A percentile compares a stretch with the other conserved stretches of the same genome.
Evolutionary conservation across 2,797 vertebrate genomes (phyloP).

Genomic region (Catostomus latipinnis): DNA sequence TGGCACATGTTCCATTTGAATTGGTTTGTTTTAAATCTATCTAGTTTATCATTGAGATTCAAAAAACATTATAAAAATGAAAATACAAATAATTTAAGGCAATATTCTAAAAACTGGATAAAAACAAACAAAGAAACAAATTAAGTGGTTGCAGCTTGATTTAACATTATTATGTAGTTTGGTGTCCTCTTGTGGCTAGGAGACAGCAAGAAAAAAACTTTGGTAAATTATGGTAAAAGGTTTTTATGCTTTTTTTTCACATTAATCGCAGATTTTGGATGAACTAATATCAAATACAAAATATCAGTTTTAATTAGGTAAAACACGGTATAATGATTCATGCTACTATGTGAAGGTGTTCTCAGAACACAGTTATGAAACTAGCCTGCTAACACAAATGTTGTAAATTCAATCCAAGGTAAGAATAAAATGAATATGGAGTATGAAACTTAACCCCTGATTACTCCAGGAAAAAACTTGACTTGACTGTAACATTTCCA

Average conservation of each 20-base stretch:
- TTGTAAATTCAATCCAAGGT: not conserved
- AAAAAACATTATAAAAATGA: not conserved
- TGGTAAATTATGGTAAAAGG: too few species aligned
- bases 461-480: too few species aligned
- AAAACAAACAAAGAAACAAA: not conserved
- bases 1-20: not conserved
- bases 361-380: not conserved
- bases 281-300: not conserved
- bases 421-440: not conserved
- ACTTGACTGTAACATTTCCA: slow-evolving; percentile 61
- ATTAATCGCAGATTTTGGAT: not conserved
- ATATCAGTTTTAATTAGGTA: not conserved
- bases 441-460: too few species aligned
- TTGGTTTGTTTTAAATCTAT: not conserved
- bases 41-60: not conserved
- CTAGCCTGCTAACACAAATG: slow-evolving; percentile 3
- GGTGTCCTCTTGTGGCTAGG: not conserved
- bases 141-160: not conserved
- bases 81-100: not conserved
- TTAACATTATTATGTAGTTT: not conserved
- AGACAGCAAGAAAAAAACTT: not conserved
- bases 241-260: not conserved
- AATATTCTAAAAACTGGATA: not conserved
- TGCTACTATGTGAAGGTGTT: too few species aligned
- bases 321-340: not conserved